Evolutionary conservation across 2,888 invertebrate genomes (phyloP), one percentile per base, ranked within the genome.

Genomic region (Drosophila tanythrix): DNA sequence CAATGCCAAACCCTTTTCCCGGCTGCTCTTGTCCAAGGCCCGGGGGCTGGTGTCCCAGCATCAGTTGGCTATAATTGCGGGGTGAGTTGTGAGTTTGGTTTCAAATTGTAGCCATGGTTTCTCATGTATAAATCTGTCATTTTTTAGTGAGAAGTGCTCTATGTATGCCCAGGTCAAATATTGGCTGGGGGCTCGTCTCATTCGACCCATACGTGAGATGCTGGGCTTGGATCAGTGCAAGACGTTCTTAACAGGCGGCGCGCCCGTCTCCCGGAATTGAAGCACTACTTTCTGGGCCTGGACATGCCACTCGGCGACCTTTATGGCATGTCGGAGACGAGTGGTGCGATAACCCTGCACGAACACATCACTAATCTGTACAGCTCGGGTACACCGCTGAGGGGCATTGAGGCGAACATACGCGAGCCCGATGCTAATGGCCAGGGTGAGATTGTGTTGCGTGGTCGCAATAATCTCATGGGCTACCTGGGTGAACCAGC

Each of bases 291-390:
- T 93, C 94, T 97, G 84, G 96, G 97, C 43, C 94, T 98, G 18
- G 97, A 98, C 91, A 95, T 98, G 71, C 96, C 96, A 0, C 93
- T 98, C 33, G 94, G 95, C 87, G 98, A 98, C 73, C 95, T 96
- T 2, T 98, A 97, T 87, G 98, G 98, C n/a, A 96, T 98, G 96
- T 97, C 97, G 6, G 98, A 98, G 92, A 95, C 95, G n/a, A 97
- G 97, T 1, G 97, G 96, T 0, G 97, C 97, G 82, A 94, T 96
- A 0, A 92, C 96, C 6, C 18, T 83, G 0, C 73, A 88, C 50
- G 60, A 75, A 6, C 52, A 76, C 0, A 61, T 74, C 18, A 76
- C 93, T 2, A 89, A 95, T 76, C 89, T 97, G 27, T 95, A 95
- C 56, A 95, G 96, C 71, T 95, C 96, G 11, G 98, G 98, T 0